Conservation (phyloP, 2,113 vertebrate species). For the Aldabrachelys gigantea region DNA sequence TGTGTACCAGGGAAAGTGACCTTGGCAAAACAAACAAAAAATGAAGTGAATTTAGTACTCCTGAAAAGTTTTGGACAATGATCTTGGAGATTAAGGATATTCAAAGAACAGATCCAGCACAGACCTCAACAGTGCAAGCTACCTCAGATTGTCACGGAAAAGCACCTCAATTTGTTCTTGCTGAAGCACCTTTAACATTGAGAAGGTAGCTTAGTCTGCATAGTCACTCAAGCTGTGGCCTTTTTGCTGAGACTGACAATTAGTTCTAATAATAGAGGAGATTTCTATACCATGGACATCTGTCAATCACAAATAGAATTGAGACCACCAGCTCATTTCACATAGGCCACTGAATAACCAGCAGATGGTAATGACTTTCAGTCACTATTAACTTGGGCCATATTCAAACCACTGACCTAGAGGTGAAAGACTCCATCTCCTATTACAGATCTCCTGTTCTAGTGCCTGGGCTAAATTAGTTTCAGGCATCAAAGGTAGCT, state of each 20-base stretch:
- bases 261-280: background rate
- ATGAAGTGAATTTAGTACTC: background rate
- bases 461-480: background rate
- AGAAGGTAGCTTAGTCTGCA: background rate
- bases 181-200: background rate
- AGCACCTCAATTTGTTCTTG: background rate
- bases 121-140: background rate
- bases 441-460: background rate
- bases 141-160: background rate
- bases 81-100: background rate
- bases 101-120: background rate
- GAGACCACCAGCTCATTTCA: background rate
- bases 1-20: background rate
- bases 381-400: background rate
- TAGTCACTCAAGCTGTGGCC: fast-evolving
- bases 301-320: background rate
- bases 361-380: background rate
- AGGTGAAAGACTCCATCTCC: background rate
- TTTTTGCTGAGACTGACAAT: background rate
- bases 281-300: background rate
- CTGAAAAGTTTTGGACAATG: background rate
- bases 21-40: background rate
- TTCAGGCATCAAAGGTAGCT: background rate
- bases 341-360: background rate
- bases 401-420: background rate